Evolutionary conservation across 2,113 vertebrate genomes (phyloP), one percentile per base, ranked within the genome.

Genomic region (Channa argus): DNA sequence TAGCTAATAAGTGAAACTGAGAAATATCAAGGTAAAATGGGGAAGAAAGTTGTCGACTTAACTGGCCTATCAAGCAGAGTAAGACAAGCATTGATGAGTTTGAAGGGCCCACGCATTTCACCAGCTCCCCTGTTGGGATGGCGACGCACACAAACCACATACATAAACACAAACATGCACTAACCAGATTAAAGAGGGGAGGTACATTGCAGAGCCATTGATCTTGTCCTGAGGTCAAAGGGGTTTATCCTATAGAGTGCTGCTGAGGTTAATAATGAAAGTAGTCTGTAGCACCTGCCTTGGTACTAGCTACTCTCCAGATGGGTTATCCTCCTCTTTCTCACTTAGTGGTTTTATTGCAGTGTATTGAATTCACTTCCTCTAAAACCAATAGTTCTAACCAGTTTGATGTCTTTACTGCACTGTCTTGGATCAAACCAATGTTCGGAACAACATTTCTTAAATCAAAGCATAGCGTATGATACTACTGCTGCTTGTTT

Each of bases 241-340:
- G 38, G 76, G 86, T 64, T 36, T 38, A 33, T 74, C 79, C 78
- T 50, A 79, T 59, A 82, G 80, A 83, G 83, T 65, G 79, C 80
- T 81, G 84, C 75, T 71, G 10, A 85, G 92, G 93, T 92, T 93
- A 93, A 91, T 90, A 92, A 92, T 90, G 84, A 88, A 92, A 93
- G 87, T 89, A 82, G 86, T 86, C 81, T 86, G 72, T 71, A 51
- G 90, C 88, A 94, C 91, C 91, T 93, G 90, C 83, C 89, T 80
- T 70, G 41, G 44, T 43, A 43, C 33, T 36, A 64, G 69, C 81
- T 71, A 82, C 72, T 80, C 71, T 77, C 47, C 53, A 70, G 52
- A 79, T 72, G 82, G 14, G 50, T 64, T 54, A 71, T 75, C 73
- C 66, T 85, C 67, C 67, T 24, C 24, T 24, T 24, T 1, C 24